Conservation (phyloP, 1,140 invertebrate genomes). For the Sipha flava region DNA sequence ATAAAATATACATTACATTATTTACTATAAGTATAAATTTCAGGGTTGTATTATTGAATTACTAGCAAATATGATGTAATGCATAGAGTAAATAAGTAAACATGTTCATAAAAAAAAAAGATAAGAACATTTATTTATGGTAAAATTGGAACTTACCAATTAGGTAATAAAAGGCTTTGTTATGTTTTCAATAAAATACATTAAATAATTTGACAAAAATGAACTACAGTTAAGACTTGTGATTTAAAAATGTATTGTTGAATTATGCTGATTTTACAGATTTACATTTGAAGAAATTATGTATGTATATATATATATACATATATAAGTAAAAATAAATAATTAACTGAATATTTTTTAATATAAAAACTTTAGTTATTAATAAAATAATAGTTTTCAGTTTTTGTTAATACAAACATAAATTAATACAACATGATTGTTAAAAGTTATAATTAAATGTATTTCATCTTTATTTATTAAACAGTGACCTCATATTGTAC, state of each 20-base stretch:
- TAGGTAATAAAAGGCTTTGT: neutral
- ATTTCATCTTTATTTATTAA: neutral
- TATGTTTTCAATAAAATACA: neutral
- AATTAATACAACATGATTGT: neutral
- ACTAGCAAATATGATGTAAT: neutral
- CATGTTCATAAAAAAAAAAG: neutral
- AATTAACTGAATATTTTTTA: neutral
- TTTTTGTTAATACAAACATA: neutral
- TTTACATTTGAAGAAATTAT: neutral
- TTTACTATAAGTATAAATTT: neutral
- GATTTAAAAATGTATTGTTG: neutral
- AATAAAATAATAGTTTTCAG: neutral
- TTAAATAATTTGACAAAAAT: neutral
- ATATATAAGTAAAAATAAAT: no score
- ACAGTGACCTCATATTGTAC: neutral
- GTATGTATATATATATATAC: neutral
- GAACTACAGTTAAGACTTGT: neutral
- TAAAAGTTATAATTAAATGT: constrained; percentile 1
- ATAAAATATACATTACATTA: neutral
- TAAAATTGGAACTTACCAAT: neutral
- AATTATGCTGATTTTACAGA: neutral
- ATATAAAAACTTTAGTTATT: neutral
- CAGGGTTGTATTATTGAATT: neutral
- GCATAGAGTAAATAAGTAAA: neutral
- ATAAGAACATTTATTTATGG: neutral